These are phyloP conservation scores for Tragelaphus imberbis DNA, from an alignment of 2,113 vertebrate species.

Conservation along the genomic window DNA sequence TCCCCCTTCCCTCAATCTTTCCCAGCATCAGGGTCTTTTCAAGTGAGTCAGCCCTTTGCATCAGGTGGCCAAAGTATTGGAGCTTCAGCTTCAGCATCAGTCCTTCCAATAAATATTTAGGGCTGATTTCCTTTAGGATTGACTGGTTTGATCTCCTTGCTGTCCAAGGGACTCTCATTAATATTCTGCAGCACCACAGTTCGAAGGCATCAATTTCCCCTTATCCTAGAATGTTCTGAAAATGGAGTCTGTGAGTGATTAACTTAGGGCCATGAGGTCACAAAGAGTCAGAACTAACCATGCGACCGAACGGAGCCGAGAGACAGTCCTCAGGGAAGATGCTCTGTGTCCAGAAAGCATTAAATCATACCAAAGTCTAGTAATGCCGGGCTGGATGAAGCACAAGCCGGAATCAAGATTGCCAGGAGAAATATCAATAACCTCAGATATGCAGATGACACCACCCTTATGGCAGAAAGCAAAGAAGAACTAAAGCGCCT, in stretches of 20 bases:
- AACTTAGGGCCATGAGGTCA: background rate
- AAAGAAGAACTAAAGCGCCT: background rate
- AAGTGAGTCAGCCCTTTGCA: background rate
- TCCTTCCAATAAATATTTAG: no score
- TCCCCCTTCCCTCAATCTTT: background rate
- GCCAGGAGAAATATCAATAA: background rate
- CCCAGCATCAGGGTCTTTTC: background rate
- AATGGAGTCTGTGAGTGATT: background rate
- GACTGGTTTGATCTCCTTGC: no score
- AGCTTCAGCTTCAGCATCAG: no score
- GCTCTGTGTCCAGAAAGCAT: background rate
- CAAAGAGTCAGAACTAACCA: background rate
- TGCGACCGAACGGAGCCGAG: background rate
- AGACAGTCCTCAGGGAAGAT: background rate
- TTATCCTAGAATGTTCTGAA: background rate
- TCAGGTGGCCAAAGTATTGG: no score
- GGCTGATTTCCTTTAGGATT: no score
- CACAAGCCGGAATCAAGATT: background rate
- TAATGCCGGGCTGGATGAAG: background rate
- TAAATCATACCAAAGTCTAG: background rate
- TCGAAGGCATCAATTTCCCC: background rate
- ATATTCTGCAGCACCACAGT: background rate
- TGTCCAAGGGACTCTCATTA: background rate
- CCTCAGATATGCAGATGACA: background rate
- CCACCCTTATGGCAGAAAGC: background rate